Conservation (phyloP, 2,888 invertebrate species). For the Linnaemya vulpina region DNA sequence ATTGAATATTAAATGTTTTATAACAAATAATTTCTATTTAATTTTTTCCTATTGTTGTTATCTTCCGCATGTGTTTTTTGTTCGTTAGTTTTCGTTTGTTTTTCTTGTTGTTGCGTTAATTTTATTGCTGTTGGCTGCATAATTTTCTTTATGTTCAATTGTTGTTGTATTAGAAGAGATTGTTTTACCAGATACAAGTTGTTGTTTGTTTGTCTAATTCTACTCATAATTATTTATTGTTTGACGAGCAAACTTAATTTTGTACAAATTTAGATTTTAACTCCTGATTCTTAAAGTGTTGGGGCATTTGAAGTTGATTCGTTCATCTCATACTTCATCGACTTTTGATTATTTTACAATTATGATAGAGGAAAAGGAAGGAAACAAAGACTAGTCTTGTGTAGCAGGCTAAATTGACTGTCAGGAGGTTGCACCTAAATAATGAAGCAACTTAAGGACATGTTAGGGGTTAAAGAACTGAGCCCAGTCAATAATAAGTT, state of each 20-base stretch:
- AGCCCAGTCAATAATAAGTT: no score
- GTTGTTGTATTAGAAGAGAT: constrained; percentile 29
- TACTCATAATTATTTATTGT: background rate
- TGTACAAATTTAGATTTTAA: background rate
- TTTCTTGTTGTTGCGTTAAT: background rate
- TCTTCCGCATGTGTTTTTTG: background rate
- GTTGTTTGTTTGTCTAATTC: constrained; percentile 3
- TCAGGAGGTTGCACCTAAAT: no score
- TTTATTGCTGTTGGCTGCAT: constrained; percentile 1
- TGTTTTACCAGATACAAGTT: background rate
- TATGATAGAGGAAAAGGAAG: no score
- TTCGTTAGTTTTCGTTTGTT: background rate
- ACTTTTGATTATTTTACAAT: no score
- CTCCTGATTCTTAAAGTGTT: no score
- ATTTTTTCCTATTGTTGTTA: constrained; percentile 32
- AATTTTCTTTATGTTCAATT: constrained; percentile 12
- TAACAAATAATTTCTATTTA: constrained; percentile 19
- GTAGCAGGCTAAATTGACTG: no score
- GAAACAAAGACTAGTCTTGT: no score
- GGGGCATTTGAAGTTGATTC: no score
- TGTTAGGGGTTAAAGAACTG: no score
- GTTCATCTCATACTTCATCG: no score
- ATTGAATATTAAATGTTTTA: constrained; percentile 38
- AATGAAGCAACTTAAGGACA: no score
- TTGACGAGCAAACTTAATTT: background rate